Percentiles rank a stretch among this genome's conserved stretches.
These are phyloP conservation scores for Terrapene triunguis DNA, from an alignment of 2,113 vertebrate species.

Conservation along the genomic window DNA sequence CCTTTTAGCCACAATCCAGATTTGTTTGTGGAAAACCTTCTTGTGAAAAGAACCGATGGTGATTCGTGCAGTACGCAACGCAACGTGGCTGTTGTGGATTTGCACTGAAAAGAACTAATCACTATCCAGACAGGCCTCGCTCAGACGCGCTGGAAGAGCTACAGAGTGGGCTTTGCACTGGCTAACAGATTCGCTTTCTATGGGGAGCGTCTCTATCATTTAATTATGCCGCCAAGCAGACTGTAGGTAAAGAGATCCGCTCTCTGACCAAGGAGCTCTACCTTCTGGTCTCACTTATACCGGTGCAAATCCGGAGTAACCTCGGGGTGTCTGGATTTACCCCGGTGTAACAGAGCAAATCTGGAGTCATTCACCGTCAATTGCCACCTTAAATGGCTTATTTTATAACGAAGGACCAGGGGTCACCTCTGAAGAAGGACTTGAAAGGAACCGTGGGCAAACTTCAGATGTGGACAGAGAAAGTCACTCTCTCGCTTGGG, in stretches of 20 bases:
- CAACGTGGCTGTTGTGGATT: background rate
- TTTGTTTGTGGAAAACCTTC: background rate
- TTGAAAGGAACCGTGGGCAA: background rate
- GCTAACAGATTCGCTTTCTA: background rate
- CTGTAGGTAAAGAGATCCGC: background rate
- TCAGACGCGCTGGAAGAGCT: background rate
- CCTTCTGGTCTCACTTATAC: background rate
- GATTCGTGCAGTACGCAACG: no score
- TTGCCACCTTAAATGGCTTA: background rate
- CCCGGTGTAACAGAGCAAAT: background rate
- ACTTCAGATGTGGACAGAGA: background rate
- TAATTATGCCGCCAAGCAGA: background rate
- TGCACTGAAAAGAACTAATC: background rate
- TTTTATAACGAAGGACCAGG: background rate
- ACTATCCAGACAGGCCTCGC: background rate
- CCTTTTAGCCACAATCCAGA: background rate
- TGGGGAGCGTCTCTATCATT: background rate
- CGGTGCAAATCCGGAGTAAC: background rate
- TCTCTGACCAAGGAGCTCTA: background rate
- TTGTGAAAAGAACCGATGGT: background rate
- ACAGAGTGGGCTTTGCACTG: background rate
- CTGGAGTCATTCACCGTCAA: background rate
- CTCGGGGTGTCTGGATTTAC: background rate
- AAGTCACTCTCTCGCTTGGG: background rate
- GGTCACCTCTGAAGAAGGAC: background rate